Evolutionary conservation across 2,888 invertebrate species (phyloP), one percentile per base, ranked within the genome.

Genomic region (Hirtodrosophila cameraria): DNA sequence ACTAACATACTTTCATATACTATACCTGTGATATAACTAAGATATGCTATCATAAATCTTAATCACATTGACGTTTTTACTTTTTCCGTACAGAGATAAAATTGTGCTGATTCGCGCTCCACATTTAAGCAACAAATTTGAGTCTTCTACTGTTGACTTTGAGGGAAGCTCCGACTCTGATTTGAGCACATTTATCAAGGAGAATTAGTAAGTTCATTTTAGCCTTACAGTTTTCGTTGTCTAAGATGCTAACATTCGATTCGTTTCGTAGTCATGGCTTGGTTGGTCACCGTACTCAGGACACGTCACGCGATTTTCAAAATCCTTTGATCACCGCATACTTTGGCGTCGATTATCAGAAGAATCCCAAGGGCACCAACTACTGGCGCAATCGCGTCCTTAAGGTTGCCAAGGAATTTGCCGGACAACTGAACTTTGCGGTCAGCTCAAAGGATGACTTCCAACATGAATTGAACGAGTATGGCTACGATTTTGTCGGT

Each of bases 311-410:
- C 49, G 97, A 98, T 86, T 99, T 99, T 92, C 93, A 93, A 83
- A 95, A 95, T 88, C 99, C 99, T 1, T 91, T 97, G 65, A 93
- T 99, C 35, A 95, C 97, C 50, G 99, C 96, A 20, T 99, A 97
- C 92, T 99, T 95, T 91, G 93, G 93, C 76, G 98, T 99, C 8
- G 99, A 99, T 91, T 99, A 99, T 88, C 93, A 94, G 20, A 99
- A 98, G 92, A 99, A 99, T 91, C 93, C 95, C 16, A 99, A 99
- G 92, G 99, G 97, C 42, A 98, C 99, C 48, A 99, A 99, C 92
- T 99, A 99, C 93, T 99, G 99, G 99, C 95, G 98, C 86, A 99
- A 99, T 92, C 94, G 99, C 75, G 94, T 99, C 45, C 93, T 99
- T 83, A 99, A 99, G 92, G 94, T 94, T 18, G 91, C 91, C 30